Conservation (phyloP, 1,140 invertebrate species). For the Reticulitermes speratus region DNA sequence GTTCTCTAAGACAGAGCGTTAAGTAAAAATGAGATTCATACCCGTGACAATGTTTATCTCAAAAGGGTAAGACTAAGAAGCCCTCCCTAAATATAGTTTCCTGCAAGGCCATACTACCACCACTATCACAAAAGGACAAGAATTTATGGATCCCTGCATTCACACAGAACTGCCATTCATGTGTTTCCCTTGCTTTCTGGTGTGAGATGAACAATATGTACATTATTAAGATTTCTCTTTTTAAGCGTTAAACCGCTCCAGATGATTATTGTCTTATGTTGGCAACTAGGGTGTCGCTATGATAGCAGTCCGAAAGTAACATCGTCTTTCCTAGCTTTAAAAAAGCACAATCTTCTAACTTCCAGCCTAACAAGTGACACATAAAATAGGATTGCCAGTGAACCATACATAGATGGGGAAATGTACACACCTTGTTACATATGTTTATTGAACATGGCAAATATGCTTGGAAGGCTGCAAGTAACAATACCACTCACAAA, state of each 20-base stretch:
- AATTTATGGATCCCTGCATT: conserved; percentile 15
- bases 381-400: neutral
- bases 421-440: neutral
- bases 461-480: neutral
- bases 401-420: neutral
- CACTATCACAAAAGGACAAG: conserved; percentile 21
- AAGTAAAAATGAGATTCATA: conserved; percentile 33
- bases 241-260: neutral
- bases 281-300: neutral
- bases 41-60: conserved; percentile 29
- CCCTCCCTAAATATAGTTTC: neutral
- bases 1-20: neutral
- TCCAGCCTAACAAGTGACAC: neutral
- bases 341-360: neutral
- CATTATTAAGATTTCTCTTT: neutral
- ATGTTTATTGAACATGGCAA: neutral
- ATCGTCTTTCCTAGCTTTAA: neutral
- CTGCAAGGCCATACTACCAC: conserved; percentile 27
- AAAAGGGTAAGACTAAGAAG: neutral
- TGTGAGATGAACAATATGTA: neutral
- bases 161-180: neutral
- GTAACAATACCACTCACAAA: neutral
- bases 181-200: neutral
- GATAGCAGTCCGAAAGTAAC: neutral
- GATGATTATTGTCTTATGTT: neutral